Conservation (phyloP, 2,797 vertebrate species). For the Cheirogaleus major region DNA sequence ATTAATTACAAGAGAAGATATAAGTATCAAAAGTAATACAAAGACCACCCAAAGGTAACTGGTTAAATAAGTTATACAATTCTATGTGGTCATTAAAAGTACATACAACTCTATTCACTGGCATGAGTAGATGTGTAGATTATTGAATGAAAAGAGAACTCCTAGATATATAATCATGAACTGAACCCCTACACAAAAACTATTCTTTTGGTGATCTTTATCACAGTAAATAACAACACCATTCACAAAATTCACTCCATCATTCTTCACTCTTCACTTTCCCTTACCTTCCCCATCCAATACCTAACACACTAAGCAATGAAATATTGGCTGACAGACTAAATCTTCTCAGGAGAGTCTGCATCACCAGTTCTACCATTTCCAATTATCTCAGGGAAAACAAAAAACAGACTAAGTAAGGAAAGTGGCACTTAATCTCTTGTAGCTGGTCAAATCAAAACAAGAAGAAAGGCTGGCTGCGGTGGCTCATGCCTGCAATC, state of each 20-base stretch:
- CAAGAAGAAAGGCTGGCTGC: neutral
- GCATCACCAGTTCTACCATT: neutral
- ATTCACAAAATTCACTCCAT: neutral
- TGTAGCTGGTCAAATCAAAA: neutral
- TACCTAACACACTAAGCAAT: neutral
- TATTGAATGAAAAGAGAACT: neutral
- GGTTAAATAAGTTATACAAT: neutral
- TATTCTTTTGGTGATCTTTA: neutral
- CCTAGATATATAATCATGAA: neutral
- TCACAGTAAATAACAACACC: neutral
- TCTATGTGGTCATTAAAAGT: neutral
- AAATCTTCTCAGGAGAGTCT: neutral
- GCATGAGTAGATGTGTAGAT: neutral
- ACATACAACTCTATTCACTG: neutral
- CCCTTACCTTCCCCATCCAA: neutral
- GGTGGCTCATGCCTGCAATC: too few relatives aligned
- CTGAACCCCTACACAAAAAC: neutral
- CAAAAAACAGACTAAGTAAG: neutral
- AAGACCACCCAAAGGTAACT: neutral
- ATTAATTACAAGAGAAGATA: neutral
- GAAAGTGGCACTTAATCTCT: neutral
- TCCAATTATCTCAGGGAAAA: neutral
- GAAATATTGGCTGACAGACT: neutral
- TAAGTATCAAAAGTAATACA: neutral
- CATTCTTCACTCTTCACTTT: neutral